Percentiles rank a stretch among this genome's conserved stretches.
phyloP scores from a whole-genome alignment of 2,797 vertebrate species.

The Semotilus atromaculatus region DNA sequence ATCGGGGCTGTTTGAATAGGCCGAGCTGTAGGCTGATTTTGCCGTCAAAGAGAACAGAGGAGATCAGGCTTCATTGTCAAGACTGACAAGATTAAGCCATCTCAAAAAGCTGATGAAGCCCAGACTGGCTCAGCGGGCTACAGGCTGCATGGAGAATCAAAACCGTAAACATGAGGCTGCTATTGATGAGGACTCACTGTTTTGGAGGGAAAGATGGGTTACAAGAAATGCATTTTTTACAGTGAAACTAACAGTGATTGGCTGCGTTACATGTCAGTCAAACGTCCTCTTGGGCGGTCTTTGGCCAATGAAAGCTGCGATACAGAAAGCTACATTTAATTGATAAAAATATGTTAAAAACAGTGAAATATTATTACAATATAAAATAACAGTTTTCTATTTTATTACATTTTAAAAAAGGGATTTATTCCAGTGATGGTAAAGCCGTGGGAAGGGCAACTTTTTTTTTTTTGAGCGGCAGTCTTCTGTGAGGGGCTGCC shows the following conservation, averaged over 20 bases:
- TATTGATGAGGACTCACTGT: constrained; percentile 70
- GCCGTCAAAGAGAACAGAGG: constrained; percentile 74
- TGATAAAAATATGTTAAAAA: neutral
- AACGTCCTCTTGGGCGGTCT: too few species aligned
- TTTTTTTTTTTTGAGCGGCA: too few species aligned
- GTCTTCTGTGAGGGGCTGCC: too few species aligned
- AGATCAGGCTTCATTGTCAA: constrained; percentile 77
- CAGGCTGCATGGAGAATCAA: constrained; percentile 64
- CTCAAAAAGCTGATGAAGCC: constrained; percentile 77
- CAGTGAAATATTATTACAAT: neutral
- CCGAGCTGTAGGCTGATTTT: constrained; percentile 71
- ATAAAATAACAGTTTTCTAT: neutral
- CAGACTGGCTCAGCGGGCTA: constrained; percentile 63
- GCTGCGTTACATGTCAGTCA: too few species aligned
- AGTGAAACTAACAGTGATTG: too few species aligned
- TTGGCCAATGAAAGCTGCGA: too few species aligned
- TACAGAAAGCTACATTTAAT: too few species aligned
- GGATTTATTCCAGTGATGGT: too few species aligned
- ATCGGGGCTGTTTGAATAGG: constrained; percentile 73
- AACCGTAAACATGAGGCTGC: constrained; percentile 71
- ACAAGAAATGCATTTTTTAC: constrained; percentile 10
- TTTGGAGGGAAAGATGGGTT: constrained; percentile 57
- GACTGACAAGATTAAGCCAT: constrained; percentile 79
- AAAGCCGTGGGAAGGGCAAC: too few species aligned
- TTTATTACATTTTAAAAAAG: too few species aligned